Evolutionary conservation across 2,888 invertebrate species (phyloP).

Genomic region (Mallateleia sp.): DNA sequence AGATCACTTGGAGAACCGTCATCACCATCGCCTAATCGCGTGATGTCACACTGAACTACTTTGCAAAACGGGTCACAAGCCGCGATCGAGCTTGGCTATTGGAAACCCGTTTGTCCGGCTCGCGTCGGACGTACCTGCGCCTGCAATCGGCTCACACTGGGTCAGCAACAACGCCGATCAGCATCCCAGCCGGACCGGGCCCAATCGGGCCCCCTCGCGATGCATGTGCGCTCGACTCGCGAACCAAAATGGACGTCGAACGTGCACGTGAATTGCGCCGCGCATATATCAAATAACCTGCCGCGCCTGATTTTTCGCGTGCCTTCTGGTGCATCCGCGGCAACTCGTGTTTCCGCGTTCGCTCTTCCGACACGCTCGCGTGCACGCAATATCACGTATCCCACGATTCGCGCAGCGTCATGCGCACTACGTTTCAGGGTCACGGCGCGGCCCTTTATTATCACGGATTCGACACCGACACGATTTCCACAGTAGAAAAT

Average conservation of each 20-base stretch:
- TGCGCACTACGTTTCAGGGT: slow-evolving; percentile 71
- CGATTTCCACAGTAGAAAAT: slow-evolving; percentile 44
- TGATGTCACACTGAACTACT: slow-evolving; percentile 69
- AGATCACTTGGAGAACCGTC: background rate
- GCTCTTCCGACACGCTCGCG: slow-evolving; percentile 59
- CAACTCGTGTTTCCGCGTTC: slow-evolving; percentile 48
- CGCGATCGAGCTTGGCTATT: slow-evolving; percentile 29
- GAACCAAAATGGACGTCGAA: slow-evolving; percentile 25
- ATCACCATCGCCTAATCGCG: slow-evolving; percentile 34
- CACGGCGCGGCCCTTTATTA: slow-evolving; percentile 66
- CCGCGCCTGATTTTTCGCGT: slow-evolving; percentile 37
- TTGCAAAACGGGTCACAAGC: slow-evolving; percentile 48
- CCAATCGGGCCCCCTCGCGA: slow-evolving; percentile 2
- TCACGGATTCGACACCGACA: slow-evolving; percentile 41
- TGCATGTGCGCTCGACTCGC: background rate
- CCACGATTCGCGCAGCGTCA: slow-evolving; percentile 67
- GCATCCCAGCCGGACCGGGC: background rate
- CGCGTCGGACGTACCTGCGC: background rate
- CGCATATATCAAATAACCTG: background rate
- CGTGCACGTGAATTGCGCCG: background rate
- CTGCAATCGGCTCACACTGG: slow-evolving; percentile 9
- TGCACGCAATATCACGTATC: slow-evolving; percentile 56
- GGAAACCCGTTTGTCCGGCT: slow-evolving; percentile 48
- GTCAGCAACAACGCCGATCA: slow-evolving; percentile 14
- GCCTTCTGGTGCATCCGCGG: slow-evolving; percentile 35